phyloP scores from a whole-genome alignment of 2,113 vertebrate species.

The Picathartes gymnocephalus region DNA sequence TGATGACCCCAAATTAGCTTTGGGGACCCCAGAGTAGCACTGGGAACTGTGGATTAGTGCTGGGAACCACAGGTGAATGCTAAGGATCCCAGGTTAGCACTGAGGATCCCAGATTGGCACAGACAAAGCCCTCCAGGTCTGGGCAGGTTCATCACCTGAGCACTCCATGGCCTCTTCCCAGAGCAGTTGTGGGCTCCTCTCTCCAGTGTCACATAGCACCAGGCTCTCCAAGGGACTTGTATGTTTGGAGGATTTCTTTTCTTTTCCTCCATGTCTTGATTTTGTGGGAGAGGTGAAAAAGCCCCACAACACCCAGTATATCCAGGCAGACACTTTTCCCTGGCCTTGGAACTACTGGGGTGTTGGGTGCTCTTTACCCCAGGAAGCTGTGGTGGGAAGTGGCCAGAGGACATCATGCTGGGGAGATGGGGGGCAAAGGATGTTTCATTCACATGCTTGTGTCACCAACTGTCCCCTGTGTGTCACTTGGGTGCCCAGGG shows the following conservation, averaged over 20 bases:
- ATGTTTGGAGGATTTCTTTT: background rate
- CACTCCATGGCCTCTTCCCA: background rate
- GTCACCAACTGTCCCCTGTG: accelerated
- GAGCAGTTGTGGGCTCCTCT: background rate
- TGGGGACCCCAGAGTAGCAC: background rate
- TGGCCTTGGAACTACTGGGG: background rate
- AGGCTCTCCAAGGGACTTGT: background rate
- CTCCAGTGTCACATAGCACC: background rate
- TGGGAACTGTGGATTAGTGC: background rate
- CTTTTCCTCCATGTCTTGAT: background rate
- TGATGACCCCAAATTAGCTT: background rate
- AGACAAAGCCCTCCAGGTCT: background rate
- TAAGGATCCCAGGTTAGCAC: background rate
- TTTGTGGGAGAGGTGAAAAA: background rate
- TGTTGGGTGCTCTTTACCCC: background rate
- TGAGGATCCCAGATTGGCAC: no score
- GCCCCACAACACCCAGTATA: accelerated
- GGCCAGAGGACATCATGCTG: background rate
- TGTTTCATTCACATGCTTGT: background rate
- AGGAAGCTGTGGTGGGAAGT: background rate
- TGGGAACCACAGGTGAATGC: background rate
- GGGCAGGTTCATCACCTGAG: background rate
- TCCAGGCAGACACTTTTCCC: background rate
- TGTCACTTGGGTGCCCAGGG: background rate
- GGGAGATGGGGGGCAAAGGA: background rate